These are phyloP conservation scores for Mastomys coucha DNA, from an alignment of 2,113 vertebrate genomes.

Conservation along the genomic window DNA sequence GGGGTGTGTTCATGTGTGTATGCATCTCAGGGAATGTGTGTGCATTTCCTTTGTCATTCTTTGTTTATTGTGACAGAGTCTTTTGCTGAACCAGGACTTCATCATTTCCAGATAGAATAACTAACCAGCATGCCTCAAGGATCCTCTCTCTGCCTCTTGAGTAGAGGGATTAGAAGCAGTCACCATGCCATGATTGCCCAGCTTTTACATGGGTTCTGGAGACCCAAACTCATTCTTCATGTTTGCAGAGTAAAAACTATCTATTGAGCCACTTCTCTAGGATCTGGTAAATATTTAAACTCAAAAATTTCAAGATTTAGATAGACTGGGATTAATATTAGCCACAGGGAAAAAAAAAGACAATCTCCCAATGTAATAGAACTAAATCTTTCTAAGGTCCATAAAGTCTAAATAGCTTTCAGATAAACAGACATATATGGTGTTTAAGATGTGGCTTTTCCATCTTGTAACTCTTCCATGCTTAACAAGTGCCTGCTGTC, in stretches of 20 bases:
- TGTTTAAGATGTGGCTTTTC: neutral
- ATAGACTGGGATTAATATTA: constrained; percentile 5
- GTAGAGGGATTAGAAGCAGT: neutral
- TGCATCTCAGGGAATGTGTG: neutral
- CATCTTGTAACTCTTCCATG: neutral
- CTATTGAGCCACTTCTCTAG: neutral
- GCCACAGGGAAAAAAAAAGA: constrained; percentile 21
- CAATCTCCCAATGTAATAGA: constrained; percentile 1
- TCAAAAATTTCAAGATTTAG: constrained; percentile 42
- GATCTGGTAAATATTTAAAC: constrained; percentile 48
- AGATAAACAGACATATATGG: neutral
- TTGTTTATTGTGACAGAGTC: neutral
- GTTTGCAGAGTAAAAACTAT: too few species aligned
- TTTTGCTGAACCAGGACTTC: too few species aligned
- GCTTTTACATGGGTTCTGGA: neutral
- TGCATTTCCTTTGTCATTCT: neutral
- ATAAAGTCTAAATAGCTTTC: neutral
- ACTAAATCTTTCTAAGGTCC: neutral
- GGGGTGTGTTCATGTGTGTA: neutral
- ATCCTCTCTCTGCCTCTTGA: neutral
- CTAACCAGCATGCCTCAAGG: neutral
- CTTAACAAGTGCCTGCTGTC: neutral
- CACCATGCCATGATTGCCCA: neutral
- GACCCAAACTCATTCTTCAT: neutral
- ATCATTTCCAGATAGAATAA: neutral